phyloP scores from a whole-genome alignment of 2,888 invertebrate species.

The Watsonalla cultraria region DNA sequence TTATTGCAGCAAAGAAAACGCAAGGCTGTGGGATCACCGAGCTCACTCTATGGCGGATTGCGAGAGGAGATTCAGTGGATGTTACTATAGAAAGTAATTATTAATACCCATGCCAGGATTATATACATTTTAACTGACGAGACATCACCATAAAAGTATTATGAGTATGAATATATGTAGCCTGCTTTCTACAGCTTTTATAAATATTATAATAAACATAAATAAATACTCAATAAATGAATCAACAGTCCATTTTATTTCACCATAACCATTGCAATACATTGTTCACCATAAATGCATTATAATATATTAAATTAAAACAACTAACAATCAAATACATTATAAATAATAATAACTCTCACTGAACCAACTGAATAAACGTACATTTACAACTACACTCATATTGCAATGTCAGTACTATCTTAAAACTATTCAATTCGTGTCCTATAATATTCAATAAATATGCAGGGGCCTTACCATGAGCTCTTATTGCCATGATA shows the following conservation, averaged over 20 bases:
- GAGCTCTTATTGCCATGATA: too few relatives aligned
- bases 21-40: slow-evolving; percentile 65
- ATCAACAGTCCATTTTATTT: slow-evolving; percentile 45
- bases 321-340: slow-evolving; percentile 25
- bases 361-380: slow-evolving; percentile 11
- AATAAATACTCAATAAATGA: slow-evolving; percentile 17
- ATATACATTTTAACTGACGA: too few relatives aligned
- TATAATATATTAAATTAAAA: slow-evolving; percentile 28
- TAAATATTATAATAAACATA: background rate
- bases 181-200: background rate
- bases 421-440: background rate
- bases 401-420: background rate
- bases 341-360: slow-evolving; percentile 26
- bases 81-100: slow-evolving; percentile 32
- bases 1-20: slow-evolving; percentile 63
- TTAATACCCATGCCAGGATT: too few relatives aligned
- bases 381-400: background rate
- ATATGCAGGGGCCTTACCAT: too few relatives aligned
- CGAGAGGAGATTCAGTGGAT: slow-evolving; percentile 43
- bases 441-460: too few relatives aligned
- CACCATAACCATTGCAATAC: slow-evolving; percentile 22
- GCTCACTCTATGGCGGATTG: slow-evolving; percentile 45
- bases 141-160: background rate
- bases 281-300: slow-evolving; percentile 43
- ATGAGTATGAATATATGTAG: slow-evolving; percentile 11